Percentiles rank a stretch among this genome's conserved stretches.
phyloP scores from a whole-genome alignment of 2,797 vertebrate species.

The Falco naumanni region DNA sequence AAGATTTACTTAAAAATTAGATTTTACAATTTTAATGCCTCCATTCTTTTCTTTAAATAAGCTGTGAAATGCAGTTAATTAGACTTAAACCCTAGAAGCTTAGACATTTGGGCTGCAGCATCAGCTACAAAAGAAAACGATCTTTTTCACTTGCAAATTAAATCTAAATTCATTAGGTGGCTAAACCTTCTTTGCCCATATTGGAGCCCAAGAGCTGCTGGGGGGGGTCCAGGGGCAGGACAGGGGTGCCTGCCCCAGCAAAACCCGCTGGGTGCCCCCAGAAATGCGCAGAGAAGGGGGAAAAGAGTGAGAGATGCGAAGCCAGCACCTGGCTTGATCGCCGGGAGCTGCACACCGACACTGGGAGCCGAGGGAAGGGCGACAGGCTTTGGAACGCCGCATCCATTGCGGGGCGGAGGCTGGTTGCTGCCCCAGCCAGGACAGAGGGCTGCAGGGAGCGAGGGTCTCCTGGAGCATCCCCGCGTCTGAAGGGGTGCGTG shows the following conservation, averaged over 20 bases:
- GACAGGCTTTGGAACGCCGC: neutral
- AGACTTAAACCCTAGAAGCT: slow-evolving; percentile 85
- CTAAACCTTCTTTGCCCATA: slow-evolving; percentile 18
- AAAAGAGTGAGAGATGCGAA: neutral
- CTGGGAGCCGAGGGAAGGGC: neutral
- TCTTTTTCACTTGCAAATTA: slow-evolving; percentile 83
- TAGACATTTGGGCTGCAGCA: slow-evolving; percentile 79
- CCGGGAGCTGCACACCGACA: rapidly evolving
- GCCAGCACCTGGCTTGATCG: neutral
- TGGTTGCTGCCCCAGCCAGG: neutral
- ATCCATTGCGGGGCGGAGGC: neutral
- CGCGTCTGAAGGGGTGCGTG: rapidly evolving
- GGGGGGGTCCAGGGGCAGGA: neutral
- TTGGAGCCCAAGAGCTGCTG: neutral
- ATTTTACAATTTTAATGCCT: slow-evolving; percentile 86
- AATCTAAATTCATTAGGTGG: slow-evolving; percentile 78
- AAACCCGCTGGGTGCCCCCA: rapidly evolving
- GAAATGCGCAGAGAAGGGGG: neutral
- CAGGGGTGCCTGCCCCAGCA: rapidly evolving
- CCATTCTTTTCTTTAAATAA: slow-evolving; percentile 86
- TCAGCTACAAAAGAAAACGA: slow-evolving; percentile 80
- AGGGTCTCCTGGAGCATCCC: neutral
- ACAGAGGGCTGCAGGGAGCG: rapidly evolving
- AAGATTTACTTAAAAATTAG: slow-evolving; percentile 87
- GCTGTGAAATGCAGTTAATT: slow-evolving; percentile 86